Base-by-base conservation (phyloP, 1,140 invertebrate genomes). In the Ceratina japonica region DNA sequence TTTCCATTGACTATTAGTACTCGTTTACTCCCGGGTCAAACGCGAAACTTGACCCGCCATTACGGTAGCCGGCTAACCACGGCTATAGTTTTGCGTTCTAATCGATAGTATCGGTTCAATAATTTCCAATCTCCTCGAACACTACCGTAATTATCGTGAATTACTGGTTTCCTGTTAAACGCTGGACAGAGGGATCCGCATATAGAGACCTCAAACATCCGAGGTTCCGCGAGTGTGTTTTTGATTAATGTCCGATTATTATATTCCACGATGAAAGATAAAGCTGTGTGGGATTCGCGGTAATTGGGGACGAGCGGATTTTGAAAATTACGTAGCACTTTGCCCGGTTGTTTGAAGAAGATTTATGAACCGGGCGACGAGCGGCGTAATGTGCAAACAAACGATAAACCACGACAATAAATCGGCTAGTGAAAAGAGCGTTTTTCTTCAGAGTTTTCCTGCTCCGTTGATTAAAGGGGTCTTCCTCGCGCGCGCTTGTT, bases 1-100 rank as follows among this genome's bases (percentile, higher is more conserved):
- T 85, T 77, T 77, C 76, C 68, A 44, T 24, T 49, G 52, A 3
- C 63, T 22, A 84, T 84, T 76, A 83, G 61, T 65, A 52, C 27
- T 44, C 24, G 49, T 58, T 80, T 83, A 72, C 54, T 62, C 78
- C 37, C 51, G 12, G 65, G 18, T 80, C 37, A 72, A 58, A 54
- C 69, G 22, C 13, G 52, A 76, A 64, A 70, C 56, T n/a, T 22
- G 58, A 73, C 4, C 56, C 13, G 52, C 16, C 49, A 22, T 44
- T 16, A 5, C 15, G 27, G 51, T n/a, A 24, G 20, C 15, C 16
- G 0, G 4, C 16, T 22, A 15, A 16, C 37, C n/a, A 10, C 13
- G 7, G 13, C 10, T 12, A 22, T 49, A 2, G 12, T n/a, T 16
- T 16, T 37, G 58, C 24, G 24, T 18, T 24, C 24, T 37, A 20